Conservation (phyloP, 2,113 vertebrate genomes). For the Caracal caracal region DNA sequence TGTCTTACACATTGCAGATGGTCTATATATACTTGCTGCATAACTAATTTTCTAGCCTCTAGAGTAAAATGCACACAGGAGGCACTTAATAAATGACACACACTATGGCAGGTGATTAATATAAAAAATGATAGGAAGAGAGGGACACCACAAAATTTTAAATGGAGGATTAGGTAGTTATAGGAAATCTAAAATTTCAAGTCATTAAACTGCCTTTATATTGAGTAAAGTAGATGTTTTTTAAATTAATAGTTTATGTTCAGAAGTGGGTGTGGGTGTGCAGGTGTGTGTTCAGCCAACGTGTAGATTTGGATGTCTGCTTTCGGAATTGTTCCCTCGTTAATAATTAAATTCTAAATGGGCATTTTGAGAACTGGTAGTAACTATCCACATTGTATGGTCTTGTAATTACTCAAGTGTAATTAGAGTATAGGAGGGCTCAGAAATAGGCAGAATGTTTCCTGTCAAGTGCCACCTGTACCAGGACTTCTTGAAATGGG, state of each 20-base stretch:
- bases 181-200: conserved; percentile 8
- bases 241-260: not conserved
- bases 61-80: conserved; percentile 16
- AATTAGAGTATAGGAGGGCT: conserved; percentile 56
- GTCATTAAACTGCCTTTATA: conserved; percentile 15
- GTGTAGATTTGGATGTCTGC: conserved; percentile 33
- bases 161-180: not conserved
- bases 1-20: not conserved
- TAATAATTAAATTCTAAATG: conserved; percentile 69
- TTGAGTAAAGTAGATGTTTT: not conserved
- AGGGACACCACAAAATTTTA: not conserved
- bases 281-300: not conserved
- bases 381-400: conserved; percentile 12
- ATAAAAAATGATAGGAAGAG: not conserved
- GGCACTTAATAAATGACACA: not conserved
- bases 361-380: conserved; percentile 55
- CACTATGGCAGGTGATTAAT: not conserved
- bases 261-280: not conserved
- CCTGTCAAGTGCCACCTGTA: conserved; percentile 47
- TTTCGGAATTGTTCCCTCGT: conserved; percentile 49
- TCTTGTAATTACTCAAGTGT: conserved; percentile 47
- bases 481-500: not conserved
- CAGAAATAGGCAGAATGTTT: conserved; percentile 37
- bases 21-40: not conserved
- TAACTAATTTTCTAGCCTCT: conserved; percentile 35